Conservation (phyloP, 2,888 invertebrate species). For the Itoplectis maculator region DNA sequence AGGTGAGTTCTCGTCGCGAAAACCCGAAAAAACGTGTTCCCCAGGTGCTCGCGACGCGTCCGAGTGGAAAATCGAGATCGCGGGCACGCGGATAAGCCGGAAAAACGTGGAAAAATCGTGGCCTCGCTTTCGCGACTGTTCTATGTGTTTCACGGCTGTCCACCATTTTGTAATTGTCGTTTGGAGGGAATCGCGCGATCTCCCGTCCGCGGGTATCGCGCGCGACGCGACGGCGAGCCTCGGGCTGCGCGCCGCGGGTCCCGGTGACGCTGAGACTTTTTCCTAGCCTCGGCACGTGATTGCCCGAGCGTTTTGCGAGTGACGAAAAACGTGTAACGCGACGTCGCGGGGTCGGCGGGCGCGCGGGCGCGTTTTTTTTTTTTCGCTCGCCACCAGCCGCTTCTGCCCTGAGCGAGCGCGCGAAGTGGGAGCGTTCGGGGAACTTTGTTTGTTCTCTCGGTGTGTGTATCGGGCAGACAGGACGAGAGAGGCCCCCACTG, state of each 20-base stretch:
- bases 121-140: conserved; percentile 67
- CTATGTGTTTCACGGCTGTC: conserved; percentile 68
- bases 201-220: conserved; percentile 27
- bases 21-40: conserved; percentile 4
- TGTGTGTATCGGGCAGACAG: conserved; percentile 65
- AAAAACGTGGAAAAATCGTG: conserved; percentile 69
- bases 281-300: conserved; percentile 16
- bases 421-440: conserved; percentile 62
- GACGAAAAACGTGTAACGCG: background rate
- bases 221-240: background rate
- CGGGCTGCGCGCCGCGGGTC: background rate
- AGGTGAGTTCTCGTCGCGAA: conserved; percentile 66
- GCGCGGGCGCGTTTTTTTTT: background rate
- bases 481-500: conserved; percentile 70
- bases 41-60: conserved; percentile 2
- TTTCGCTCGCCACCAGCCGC: background rate
- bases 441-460: conserved; percentile 63
- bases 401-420: conserved; percentile 31
- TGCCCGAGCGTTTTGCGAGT: background rate
- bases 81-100: background rate
- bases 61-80: background rate
- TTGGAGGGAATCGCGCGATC: conserved; percentile 73
- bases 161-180: conserved; percentile 79
- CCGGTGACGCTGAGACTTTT: background rate
- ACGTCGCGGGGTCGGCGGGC: background rate